Base-by-base conservation (phyloP, 2,797 vertebrate genomes). In the Centropyge bicolor region DNA sequence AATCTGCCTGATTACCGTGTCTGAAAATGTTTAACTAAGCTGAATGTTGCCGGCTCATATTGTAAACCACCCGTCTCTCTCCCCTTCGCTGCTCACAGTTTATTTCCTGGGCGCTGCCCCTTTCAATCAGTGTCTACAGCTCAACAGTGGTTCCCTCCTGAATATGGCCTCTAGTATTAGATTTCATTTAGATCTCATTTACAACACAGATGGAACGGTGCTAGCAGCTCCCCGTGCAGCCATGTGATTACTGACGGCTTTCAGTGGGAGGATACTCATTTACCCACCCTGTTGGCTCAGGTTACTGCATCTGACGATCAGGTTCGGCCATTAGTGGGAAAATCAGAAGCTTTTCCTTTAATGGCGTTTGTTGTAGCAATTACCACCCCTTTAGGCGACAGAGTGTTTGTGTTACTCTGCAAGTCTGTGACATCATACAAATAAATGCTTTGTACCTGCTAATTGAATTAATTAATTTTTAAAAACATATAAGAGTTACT, bases 171-270 rank as follows among this genome's bases (percentile, higher is more conserved):
- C 81, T 65, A 65, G 81, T 88, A 85, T 93, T 91, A 89, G 78
- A 91, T 93, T 92, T 85, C 88, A 91, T 89, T 92, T 91, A 88
- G 84, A 88, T 86, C 88, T 92, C 85, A 92, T 91, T 92, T 92
- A 80, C 87, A 76, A 81, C 89, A 57, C 87, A 91, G 86, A 89
- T 90, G 89, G 90, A 90, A 80, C 27, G 86, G 82, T 55, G 84
- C 85, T 27, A 78, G 89, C 82, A 62, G 83, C 84, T 90, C 89
- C 87, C 87, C 31, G 0, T 74, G 84, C 86, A 80, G 70, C 81
- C 80, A 49, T 88, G 85, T 79, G 89, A 90, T 91, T 91, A 89
- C 86, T 70, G 88, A 85, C 82, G 76, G 73, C 83, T 88, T 88
- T 89, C 86, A 80, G 90, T 79, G 87, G 85, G 79, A 89, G 86